Evolutionary conservation across 2,888 invertebrate species (phyloP).

Genomic region (Drosophila cognata): DNA sequence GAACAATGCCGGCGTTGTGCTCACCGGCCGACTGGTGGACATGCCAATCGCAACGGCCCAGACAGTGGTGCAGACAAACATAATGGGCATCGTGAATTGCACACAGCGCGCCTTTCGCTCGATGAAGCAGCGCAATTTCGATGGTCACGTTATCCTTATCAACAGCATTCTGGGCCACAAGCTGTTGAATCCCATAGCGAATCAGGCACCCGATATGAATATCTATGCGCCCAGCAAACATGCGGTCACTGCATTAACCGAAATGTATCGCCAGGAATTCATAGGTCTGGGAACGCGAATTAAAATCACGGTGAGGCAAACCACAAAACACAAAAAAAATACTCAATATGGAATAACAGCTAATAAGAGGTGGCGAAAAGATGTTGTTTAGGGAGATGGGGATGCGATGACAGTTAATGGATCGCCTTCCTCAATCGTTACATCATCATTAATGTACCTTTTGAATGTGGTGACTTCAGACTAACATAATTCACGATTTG

Average conservation of each 20-base stretch:
- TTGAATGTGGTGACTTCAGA: neutral
- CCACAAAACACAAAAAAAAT: neutral
- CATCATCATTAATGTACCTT: neutral
- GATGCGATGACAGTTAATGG: no score
- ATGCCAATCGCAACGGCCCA: slow-evolving; percentile 57
- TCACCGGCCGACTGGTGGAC: slow-evolving; percentile 63
- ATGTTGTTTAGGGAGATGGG: neutral
- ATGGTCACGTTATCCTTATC: slow-evolving; percentile 86
- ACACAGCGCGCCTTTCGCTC: slow-evolving; percentile 85
- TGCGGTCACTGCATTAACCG: slow-evolving; percentile 83
- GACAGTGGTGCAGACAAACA: slow-evolving; percentile 85
- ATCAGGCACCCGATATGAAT: slow-evolving; percentile 60
- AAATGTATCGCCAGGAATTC: slow-evolving; percentile 83
- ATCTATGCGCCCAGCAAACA: slow-evolving; percentile 82
- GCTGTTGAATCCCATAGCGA: slow-evolving; percentile 43
- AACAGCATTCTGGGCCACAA: slow-evolving; percentile 84
- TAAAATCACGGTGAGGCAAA: slow-evolving; percentile 82
- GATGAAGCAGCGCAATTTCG: slow-evolving; percentile 85
- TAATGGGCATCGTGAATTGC: slow-evolving; percentile 85
- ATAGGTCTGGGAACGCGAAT: slow-evolving; percentile 78
- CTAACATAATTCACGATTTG: neutral
- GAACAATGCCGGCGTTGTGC: slow-evolving; percentile 87
- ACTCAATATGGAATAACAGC: neutral
- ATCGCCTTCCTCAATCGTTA: neutral
- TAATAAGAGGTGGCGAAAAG: neutral